A percentile compares a stretch with the other conserved stretches of the same genome.
Conservation (phyloP, 2,113 vertebrate genomes). For the Scophthalmus maximus region DNA sequence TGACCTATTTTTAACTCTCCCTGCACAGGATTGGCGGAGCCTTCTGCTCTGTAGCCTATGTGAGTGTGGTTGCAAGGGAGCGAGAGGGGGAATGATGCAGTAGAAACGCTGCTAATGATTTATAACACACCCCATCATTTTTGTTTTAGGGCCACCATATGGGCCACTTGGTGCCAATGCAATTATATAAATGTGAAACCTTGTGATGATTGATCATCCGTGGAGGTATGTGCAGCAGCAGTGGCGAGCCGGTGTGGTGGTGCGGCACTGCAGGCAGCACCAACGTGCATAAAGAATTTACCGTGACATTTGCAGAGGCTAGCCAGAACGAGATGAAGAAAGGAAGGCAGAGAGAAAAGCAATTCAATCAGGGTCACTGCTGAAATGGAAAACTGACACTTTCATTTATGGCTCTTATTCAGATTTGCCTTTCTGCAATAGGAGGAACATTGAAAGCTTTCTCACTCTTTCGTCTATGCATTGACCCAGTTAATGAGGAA, state of each 20-base stretch:
- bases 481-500: conserved; percentile 38
- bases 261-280: conserved; percentile 57
- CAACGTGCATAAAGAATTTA: conserved; percentile 74
- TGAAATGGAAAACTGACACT: conserved; percentile 34
- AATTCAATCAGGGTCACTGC: conserved; percentile 28
- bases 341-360: conserved; percentile 28
- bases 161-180: conserved; percentile 7
- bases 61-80: conserved; percentile 48
- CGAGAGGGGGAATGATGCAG: conserved; percentile 46
- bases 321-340: conserved; percentile 29
- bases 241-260: conserved; percentile 41
- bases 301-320: conserved; percentile 68
- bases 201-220: background rate
- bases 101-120: conserved; percentile 48
- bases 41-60: conserved; percentile 63
- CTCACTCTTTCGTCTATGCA: background rate
- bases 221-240: conserved; percentile 12
- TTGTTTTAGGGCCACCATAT: conserved; percentile 13
- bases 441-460: conserved; percentile 26
- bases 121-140: conserved; percentile 30
- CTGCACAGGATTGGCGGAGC: conserved; percentile 78
- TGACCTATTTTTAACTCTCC: conserved; percentile 85
- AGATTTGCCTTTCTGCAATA: conserved; percentile 41
- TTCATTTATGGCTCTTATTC: conserved; percentile 31
- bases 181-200: conserved; percentile 17